Base-by-base conservation (phyloP, 2,888 invertebrate genomes). In the Silvanus unidentatus region DNA sequence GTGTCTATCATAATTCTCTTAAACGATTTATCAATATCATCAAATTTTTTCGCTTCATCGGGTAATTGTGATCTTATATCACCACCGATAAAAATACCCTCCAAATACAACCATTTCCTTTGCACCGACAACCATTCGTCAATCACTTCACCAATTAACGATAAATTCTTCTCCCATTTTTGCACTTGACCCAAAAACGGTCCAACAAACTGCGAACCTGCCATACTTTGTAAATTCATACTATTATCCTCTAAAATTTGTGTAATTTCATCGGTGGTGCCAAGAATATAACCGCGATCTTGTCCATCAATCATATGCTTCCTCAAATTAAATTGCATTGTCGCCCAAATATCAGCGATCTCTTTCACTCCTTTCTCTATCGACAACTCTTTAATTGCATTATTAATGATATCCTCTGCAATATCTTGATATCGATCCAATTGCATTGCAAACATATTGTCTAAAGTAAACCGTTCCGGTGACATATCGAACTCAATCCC, bases 381-480 rank as follows among this genome's bases (percentile, higher is more conserved):
- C n/a, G 85, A 81, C 62, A 93, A 73, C 69, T 95, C 95, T 62
- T 93, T 93, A 50, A 89, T 84, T 22, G 95, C 94, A 65, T 86
- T 86, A 53, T 83, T 89, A 16, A 95, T 86, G 43, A 95, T 93
- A 64, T 84, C 82, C 58, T 86, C 86, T 29, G 92, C 92, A 2
- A 87, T 85, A 0, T 91, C 89, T 70, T 86, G 85, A 63, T 88
- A 90, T 53, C 84, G 81, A 59, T 91, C 88, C 47, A 94, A 72
- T 61, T 95, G 87, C 94, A 95, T 94, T 1, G 86, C 80, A 65
- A 95, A 95, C 83, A 95, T 88, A 64, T 93, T 91, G 47, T 90
- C 89, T 48, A 95, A 73, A 0, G 93, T 94, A 59, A 95, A 94
- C 14, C 63, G 79, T 13, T 89, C 86, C 2, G 90, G 84, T 1